Evolutionary conservation across 2,113 vertebrate genomes (phyloP).

Genomic region (Anarrhichthys ocellatus): DNA sequence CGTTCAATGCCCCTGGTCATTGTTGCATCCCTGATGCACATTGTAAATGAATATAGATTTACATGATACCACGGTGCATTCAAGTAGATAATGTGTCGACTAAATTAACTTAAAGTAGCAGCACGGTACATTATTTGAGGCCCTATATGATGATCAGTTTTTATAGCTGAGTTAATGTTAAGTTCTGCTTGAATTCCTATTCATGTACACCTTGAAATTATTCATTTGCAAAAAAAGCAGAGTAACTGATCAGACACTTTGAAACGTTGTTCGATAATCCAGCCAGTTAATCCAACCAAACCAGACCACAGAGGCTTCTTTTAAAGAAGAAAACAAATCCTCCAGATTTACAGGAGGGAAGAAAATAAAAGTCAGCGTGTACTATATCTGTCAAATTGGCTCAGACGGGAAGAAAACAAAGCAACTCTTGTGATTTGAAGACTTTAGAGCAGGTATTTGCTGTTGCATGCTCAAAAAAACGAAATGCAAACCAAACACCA

Average conservation of each 20-base stretch:
- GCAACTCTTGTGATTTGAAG: not conserved
- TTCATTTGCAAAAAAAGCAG: not conserved
- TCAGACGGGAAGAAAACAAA: not conserved
- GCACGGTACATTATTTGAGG: not conserved
- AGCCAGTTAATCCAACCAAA: not conserved
- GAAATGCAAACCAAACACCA: constrained; percentile 2
- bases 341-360: not conserved
- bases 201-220: not conserved
- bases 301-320: not conserved
- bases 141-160: not conserved
- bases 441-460: not conserved
- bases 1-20: not conserved
- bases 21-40: not conserved
- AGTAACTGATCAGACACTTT: not conserved
- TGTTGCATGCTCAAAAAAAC: not conserved
- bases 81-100: not conserved
- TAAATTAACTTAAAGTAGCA: not conserved
- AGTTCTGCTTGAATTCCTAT: not conserved
- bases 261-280: not conserved
- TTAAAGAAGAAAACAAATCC: constrained; percentile 18
- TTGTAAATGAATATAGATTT: not conserved
- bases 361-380: not conserved
- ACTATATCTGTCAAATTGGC: not conserved
- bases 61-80: not conserved
- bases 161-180: not conserved